phyloP scores from a whole-genome alignment of 2,797 vertebrate genomes.

The Gambelia wislizenii region DNA sequence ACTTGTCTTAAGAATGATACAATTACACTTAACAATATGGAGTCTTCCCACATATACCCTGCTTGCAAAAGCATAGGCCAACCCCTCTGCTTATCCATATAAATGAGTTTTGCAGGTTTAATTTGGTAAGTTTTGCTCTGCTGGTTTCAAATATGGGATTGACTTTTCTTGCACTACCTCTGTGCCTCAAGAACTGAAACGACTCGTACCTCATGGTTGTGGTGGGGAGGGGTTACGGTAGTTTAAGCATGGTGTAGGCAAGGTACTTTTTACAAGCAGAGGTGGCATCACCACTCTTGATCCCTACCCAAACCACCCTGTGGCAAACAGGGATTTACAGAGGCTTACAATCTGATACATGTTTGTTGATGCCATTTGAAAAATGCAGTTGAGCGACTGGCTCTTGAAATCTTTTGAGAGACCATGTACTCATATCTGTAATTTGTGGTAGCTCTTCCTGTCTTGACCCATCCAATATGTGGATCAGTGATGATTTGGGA shows the following conservation, averaged over 20 bases:
- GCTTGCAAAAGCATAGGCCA: too few relatives aligned
- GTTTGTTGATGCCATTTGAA: neutral
- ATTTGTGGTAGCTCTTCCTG: too few relatives aligned
- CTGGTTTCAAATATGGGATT: neutral
- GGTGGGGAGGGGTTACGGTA: too few relatives aligned
- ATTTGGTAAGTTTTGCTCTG: neutral
- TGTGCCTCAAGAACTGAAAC: neutral
- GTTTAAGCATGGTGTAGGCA: neutral
- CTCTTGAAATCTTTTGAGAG: neutral
- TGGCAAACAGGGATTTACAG: neutral
- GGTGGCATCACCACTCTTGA: neutral
- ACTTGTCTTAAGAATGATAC: neutral
- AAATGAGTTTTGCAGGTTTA: neutral
- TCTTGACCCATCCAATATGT: too few relatives aligned
- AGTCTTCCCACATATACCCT: accelerated
- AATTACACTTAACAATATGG: accelerated
- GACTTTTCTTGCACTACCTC: neutral
- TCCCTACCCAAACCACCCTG: neutral
- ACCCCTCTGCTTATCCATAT: neutral
- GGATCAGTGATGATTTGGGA: too few relatives aligned
- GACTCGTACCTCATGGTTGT: neutral
- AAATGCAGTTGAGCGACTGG: neutral
- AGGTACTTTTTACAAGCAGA: neutral
- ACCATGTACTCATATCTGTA: too few relatives aligned
- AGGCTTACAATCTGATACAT: neutral